Evolutionary conservation across 2,797 vertebrate genomes (phyloP), one percentile per base, ranked within the genome.

Genomic region (Miichthys miiuy): DNA sequence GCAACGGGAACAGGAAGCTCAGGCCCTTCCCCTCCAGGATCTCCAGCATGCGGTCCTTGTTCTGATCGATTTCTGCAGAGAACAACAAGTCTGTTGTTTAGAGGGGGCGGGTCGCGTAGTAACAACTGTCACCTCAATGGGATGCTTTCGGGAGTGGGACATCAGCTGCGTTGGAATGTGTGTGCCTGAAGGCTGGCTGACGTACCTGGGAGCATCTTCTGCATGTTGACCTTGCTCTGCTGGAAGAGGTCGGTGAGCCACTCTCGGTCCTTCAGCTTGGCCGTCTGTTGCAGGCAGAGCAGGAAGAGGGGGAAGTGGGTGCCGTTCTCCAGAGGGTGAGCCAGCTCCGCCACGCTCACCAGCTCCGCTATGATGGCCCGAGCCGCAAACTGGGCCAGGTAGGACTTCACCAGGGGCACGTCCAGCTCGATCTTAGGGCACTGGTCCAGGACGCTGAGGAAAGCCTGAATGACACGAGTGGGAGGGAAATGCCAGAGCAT

Each of bases 1-100:
- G 95, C 89, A 99, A 96, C 0, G 98, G 98, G 93, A 99, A 99
- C 84, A 99, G 95, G 95, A 99, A 99, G 94, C 97, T 98, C 88
- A 99, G 95, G 73, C 98, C 97, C 90, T 99, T 99, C 84, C 97
- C 98, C 93, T 99, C 98, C 79, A 99, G 95, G 87, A 99, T 97
- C 93, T 99, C 98, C 96, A 99, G 94, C 98, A 99, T 99, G 60
- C 98, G 97, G 87, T 99, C 98, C 92, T 98, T 99, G 93, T 99
- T 99, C 95, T 99, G 98, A 93, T 99, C 98, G 44, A 99, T 99
- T 94, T 99, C 98, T 99, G 75, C 17, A 13, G 9, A 10, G 2
- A 65, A 18, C 1, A 50, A 9, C 0, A 23, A 3, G 44, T 27
- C 13, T 2, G 14, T 52, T 17, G 38, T 11, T 69, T 47, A 21